Evolutionary conservation across 2,113 vertebrate species (phyloP).

Genomic region (Casuarius casuarius): DNA sequence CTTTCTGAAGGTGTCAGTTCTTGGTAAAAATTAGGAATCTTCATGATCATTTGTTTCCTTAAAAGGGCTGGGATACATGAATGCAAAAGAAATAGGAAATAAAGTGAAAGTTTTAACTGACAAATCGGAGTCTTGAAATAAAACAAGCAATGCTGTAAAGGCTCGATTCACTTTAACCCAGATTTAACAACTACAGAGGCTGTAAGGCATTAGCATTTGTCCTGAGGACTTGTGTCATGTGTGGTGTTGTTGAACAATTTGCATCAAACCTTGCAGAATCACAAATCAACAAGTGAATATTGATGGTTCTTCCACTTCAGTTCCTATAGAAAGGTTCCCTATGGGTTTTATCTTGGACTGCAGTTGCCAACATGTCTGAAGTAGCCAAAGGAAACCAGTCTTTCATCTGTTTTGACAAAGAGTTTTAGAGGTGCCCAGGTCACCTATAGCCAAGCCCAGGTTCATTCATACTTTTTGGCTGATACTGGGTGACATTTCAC

Average conservation of each 20-base stretch:
- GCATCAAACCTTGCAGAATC: not conserved
- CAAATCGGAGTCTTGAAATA: not conserved
- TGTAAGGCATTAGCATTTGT: not conserved
- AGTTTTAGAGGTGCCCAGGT: not conserved
- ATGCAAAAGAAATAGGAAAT: not conserved
- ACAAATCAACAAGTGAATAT: not conserved
- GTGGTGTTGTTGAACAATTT: not conserved
- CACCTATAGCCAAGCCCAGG: not conserved
- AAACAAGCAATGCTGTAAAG: not conserved
- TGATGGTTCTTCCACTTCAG: not conserved
- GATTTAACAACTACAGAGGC: not conserved
- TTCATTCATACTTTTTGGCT: not conserved
- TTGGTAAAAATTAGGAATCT: not conserved
- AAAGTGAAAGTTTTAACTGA: not conserved
- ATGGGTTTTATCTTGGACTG: not conserved
- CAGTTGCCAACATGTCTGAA: not conserved
- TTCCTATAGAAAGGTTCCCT: not conserved
- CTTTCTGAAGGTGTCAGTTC: not conserved
- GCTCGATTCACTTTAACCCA: not conserved
- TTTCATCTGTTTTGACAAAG: not conserved
- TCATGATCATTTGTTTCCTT: not conserved
- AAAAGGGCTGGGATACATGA: rapidly evolving
- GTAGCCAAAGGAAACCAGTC: not conserved
- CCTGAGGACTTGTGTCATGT: not conserved
- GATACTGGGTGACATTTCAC: not conserved